These are phyloP conservation scores for Caloenas nicobarica DNA, from an alignment of 2,113 vertebrate genomes.

Conservation along the genomic window DNA sequence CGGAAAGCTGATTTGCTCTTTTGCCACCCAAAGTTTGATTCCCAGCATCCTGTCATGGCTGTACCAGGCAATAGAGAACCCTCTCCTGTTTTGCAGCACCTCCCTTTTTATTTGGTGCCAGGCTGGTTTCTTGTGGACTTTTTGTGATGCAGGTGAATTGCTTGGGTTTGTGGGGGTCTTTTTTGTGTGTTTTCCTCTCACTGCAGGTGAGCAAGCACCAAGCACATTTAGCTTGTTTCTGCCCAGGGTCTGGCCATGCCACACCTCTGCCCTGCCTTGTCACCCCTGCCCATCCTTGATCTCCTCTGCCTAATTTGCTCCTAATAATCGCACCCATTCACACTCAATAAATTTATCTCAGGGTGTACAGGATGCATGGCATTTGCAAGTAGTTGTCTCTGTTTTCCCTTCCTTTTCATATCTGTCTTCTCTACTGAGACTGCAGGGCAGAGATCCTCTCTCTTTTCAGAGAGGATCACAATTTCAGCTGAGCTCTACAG, in stretches of 20 bases:
- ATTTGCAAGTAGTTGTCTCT: not conserved
- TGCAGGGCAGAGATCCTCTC: not conserved
- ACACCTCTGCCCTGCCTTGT: not conserved
- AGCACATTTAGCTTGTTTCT: not conserved
- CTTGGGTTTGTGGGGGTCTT: no score
- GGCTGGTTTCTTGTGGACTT: not conserved
- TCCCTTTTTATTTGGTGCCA: not conserved
- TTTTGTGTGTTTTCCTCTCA: not conserved
- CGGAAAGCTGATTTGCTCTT: not conserved
- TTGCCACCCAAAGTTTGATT: not conserved
- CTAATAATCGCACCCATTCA: not conserved
- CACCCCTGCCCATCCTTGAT: not conserved
- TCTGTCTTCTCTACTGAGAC: not conserved
- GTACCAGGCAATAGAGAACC: not conserved
- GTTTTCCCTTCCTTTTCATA: not conserved
- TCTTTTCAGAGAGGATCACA: not conserved
- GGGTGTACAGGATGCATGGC: rapidly evolving
- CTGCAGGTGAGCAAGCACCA: not conserved
- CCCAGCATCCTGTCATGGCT: not conserved
- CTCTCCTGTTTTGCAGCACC: not conserved
- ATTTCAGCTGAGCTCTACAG: not conserved
- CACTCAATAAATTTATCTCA: not conserved
- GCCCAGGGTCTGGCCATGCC: not conserved
- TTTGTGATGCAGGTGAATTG: no score
- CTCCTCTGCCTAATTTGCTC: not conserved